phyloP scores from a whole-genome alignment of 1,140 invertebrate species.

The Trichonephila clavipes region DNA sequence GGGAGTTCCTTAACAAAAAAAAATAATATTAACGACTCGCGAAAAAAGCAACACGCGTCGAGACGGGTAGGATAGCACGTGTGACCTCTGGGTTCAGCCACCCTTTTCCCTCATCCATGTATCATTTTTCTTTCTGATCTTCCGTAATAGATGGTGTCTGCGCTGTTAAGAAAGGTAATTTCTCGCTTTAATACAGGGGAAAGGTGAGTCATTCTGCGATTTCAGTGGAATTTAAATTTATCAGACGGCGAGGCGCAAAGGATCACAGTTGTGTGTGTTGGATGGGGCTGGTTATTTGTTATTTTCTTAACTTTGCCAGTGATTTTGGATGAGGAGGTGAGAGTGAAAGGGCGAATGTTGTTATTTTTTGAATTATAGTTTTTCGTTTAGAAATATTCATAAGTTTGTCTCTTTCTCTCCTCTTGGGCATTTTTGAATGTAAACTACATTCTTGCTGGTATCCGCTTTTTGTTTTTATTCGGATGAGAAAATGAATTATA shows the following conservation, averaged over 20 bases:
- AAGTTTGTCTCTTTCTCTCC: too few species aligned
- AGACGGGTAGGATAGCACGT: neutral
- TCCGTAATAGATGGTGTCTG: conserved; percentile 8
- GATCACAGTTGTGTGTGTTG: neutral
- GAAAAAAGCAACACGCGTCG: too few species aligned
- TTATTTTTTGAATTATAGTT: too few species aligned
- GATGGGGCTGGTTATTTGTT: neutral
- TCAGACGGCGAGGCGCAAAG: neutral
- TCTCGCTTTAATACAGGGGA: conserved; percentile 7
- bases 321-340: neutral
- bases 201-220: neutral
- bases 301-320: neutral
- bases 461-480: too few species aligned
- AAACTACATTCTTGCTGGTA: too few species aligned
- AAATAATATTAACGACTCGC: too few species aligned
- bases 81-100: conserved; percentile 27
- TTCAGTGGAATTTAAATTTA: conserved; percentile 7
- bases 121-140: conserved; percentile 9
- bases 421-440: too few species aligned
- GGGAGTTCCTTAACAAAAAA: neutral
- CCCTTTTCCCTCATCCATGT: neutral
- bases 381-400: too few species aligned
- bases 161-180: neutral
- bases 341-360: neutral
- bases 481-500: too few species aligned